These are phyloP conservation scores for Chelonia mydas DNA, from an alignment of 2,797 vertebrate species.

Conservation along the genomic window DNA sequence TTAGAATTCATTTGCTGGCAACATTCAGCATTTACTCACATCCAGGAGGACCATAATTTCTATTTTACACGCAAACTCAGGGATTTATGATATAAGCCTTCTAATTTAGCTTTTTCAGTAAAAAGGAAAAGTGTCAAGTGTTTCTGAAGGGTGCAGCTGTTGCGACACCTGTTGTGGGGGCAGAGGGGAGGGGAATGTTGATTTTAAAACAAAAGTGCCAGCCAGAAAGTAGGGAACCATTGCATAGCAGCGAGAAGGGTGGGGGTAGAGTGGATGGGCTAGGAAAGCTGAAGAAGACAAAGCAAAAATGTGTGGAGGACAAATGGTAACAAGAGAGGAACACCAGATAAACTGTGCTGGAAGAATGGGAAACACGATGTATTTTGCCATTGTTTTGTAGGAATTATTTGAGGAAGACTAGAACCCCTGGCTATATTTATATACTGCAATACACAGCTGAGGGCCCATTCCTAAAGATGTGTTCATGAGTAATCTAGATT, in stretches of 20 bases:
- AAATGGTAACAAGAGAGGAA: not conserved
- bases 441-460: not conserved
- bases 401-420: not conserved
- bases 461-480: not conserved
- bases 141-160: not conserved
- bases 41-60: not conserved
- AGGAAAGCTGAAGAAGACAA: accelerated
- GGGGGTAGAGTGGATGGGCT: accelerated
- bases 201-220: not conserved
- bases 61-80: not conserved
- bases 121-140: accelerated
- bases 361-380: not conserved
- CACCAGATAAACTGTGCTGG: not conserved
- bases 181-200: not conserved
- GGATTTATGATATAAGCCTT: not conserved
- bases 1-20: not conserved
- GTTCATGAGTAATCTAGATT: not conserved
- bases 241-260: not conserved
- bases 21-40: constrained; percentile 2
- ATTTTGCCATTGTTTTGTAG: not conserved
- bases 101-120: not conserved
- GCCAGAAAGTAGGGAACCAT: not conserved
- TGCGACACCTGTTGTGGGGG: not conserved
- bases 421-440: not conserved
- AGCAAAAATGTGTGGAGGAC: not conserved